Conservation (phyloP, 64 coral and sea anemone species). For the Anthopleura sola region DNA sequence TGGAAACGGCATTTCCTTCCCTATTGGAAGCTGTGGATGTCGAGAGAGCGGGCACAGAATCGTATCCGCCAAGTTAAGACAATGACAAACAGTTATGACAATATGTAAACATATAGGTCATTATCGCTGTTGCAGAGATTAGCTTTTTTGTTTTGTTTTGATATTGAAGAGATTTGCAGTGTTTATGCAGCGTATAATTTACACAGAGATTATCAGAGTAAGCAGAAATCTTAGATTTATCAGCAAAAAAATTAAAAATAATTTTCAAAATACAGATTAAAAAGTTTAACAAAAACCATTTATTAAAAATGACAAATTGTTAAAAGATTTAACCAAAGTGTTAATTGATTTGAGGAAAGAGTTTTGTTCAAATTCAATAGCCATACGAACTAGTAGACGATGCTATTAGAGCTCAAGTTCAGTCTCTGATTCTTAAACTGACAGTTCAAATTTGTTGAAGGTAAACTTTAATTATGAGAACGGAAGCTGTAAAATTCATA, state of each 20-base stretch:
- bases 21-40: background rate
- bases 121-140: background rate
- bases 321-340: background rate
- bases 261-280: too few relatives aligned
- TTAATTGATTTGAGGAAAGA: background rate
- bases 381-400: too few relatives aligned
- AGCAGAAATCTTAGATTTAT: background rate
- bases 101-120: background rate
- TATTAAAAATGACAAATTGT: too few relatives aligned
- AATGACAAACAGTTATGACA: background rate
- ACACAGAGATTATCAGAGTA: background rate
- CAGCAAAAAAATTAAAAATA: background rate
- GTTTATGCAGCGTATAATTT: constrained; percentile 7
- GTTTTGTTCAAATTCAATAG: background rate
- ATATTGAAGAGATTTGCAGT: background rate
- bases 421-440: too few relatives aligned
- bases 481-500: too few relatives aligned
- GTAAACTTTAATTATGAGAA: too few relatives aligned
- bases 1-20: background rate
- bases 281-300: too few relatives aligned
- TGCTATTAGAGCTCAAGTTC: too few relatives aligned
- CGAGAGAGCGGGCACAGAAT: background rate
- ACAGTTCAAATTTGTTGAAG: too few relatives aligned
- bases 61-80: background rate
- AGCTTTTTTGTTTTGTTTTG: background rate